phyloP scores from a whole-genome alignment of 2,113 vertebrate genomes.

The Etheostoma cragini region DNA sequence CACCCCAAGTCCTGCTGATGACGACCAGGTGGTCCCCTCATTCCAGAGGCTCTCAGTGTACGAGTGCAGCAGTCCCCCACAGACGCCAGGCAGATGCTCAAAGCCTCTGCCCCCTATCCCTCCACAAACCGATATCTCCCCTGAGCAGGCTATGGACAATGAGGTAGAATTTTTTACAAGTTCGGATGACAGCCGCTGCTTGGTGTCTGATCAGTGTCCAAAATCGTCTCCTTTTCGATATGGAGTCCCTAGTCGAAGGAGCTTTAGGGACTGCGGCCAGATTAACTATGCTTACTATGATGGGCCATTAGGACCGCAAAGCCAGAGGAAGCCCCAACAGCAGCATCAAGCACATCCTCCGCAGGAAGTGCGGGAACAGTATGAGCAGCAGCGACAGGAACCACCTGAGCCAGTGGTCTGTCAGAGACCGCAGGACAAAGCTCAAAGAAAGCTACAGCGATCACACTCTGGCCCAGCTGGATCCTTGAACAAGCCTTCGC shows the following conservation, averaged over 20 bases:
- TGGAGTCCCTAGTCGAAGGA: conserved; percentile 82
- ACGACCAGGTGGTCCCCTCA: conserved; percentile 84
- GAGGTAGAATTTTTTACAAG: conserved; percentile 92
- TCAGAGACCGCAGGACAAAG: conserved; percentile 80
- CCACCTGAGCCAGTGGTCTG: conserved; percentile 45
- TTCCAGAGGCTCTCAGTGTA: conserved; percentile 88
- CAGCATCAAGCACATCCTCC: conserved; percentile 50
- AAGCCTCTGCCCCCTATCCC: conserved; percentile 94
- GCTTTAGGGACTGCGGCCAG: conserved; percentile 91
- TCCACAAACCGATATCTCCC: conserved; percentile 70
- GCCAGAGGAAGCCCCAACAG: conserved; percentile 40
- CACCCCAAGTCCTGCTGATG: conserved; percentile 75
- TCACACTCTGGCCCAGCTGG: conserved; percentile 95
- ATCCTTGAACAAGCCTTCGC: conserved; percentile 90
- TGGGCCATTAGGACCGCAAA: conserved; percentile 74
- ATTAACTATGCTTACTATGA: conserved; percentile 96
- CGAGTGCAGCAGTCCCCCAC: conserved; percentile 84
- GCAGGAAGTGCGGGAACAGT: conserved; percentile 61
- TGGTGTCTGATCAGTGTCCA: conserved; percentile 84
- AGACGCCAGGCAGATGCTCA: conserved; percentile 86
- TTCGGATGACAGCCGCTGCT: conserved; percentile 87
- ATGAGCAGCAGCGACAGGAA: conserved; percentile 60
- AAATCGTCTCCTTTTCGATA: conserved; percentile 83
- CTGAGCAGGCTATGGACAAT: conserved; percentile 88
- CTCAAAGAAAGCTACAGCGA: conserved; percentile 89